phyloP scores from a whole-genome alignment of 2,113 vertebrate genomes.

The Oreotrochilus melanogaster region DNA sequence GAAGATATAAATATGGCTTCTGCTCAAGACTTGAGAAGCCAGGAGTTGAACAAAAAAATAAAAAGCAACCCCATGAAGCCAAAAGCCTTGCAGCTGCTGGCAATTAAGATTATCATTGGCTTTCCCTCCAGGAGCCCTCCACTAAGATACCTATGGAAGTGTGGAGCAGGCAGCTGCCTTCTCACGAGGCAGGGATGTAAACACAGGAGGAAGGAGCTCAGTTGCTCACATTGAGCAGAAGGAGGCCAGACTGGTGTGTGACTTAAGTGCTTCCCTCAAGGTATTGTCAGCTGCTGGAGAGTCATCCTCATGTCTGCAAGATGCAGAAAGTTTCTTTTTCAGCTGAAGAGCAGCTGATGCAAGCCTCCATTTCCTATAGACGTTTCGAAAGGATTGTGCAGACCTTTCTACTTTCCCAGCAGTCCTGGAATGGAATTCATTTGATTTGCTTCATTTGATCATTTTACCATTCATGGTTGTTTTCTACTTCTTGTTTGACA shows the following conservation, averaged over 20 bases:
- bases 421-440: background rate
- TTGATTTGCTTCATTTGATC: background rate
- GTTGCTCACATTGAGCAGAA: background rate
- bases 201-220: background rate
- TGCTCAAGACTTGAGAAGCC: slow-evolving; percentile 11
- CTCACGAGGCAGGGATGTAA: background rate
- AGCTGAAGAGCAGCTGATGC: background rate
- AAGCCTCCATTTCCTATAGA: background rate
- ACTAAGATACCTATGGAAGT: background rate
- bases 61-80: background rate
- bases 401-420: background rate
- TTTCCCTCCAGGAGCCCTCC: background rate
- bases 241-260: slow-evolving; percentile 15
- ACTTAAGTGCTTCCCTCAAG: slow-evolving; percentile 3
- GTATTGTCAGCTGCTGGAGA: slow-evolving; percentile 21
- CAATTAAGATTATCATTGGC: background rate
- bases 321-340: background rate
- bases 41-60: background rate
- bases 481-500: slow-evolving; percentile 23
- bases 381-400: background rate
- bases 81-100: slow-evolving; percentile 45
- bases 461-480: slow-evolving; percentile 12
- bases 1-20: background rate
- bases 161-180: background rate
- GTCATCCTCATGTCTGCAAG: background rate